These are phyloP conservation scores for Hydrotaea diabolus DNA, from an alignment of 2,888 invertebrate species.

Conservation along the genomic window DNA sequence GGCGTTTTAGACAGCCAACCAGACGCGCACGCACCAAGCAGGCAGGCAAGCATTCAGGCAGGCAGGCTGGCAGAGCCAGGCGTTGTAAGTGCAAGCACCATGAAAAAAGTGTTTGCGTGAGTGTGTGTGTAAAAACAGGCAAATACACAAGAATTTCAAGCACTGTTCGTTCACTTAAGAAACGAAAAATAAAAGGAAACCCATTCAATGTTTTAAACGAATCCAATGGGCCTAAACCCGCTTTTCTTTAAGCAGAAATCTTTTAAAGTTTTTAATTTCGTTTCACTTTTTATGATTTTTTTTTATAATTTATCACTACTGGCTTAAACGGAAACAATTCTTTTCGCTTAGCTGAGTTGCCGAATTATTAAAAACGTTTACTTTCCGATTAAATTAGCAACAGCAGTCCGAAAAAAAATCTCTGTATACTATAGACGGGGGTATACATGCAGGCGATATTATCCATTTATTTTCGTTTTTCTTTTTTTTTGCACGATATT, in stretches of 20 bases:
- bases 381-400: background rate
- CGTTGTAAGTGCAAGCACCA: background rate
- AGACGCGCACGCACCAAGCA: slow-evolving; percentile 66
- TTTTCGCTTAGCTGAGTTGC: background rate
- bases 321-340: background rate
- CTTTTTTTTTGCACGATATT: slow-evolving; percentile 47
- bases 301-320: background rate
- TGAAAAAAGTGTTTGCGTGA: slow-evolving; percentile 8
- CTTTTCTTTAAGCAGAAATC: slow-evolving; percentile 14
- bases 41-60: background rate
- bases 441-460: slow-evolving; percentile 37
- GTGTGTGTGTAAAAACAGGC: background rate
- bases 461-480: background rate
- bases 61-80: background rate
- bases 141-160: slow-evolving; percentile 40
- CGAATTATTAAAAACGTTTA: background rate
- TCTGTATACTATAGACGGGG: slow-evolving; percentile 21
- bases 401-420: slow-evolving; percentile 21
- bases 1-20: slow-evolving; percentile 62
- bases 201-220: background rate
- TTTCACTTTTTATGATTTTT: background rate
- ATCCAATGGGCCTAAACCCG: slow-evolving; percentile 21
- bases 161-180: background rate
- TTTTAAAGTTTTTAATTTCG: background rate
- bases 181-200: background rate